Evolutionary conservation across 2,113 vertebrate genomes (phyloP).

Genomic region (Gorsachius goisagi): DNA sequence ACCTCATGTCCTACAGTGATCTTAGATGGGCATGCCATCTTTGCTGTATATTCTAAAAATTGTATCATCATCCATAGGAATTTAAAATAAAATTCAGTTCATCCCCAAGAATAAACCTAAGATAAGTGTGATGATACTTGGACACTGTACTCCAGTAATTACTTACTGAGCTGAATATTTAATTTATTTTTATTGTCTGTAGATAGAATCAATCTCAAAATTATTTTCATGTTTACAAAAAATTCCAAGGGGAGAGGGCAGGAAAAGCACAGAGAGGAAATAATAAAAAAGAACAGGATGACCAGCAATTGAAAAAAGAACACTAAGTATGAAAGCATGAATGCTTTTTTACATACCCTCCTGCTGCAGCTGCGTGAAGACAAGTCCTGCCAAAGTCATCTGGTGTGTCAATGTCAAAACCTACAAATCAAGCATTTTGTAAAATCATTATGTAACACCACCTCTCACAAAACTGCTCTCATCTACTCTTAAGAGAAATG

Average conservation of each 20-base stretch:
- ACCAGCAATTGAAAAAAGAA: background rate
- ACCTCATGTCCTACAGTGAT: background rate
- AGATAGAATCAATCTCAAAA: background rate
- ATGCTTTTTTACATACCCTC: slow-evolving; percentile 84
- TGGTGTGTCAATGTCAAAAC: slow-evolving; percentile 96
- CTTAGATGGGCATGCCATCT: background rate
- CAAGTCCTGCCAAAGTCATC: slow-evolving; percentile 98
- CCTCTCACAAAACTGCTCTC: background rate
- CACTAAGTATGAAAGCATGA: background rate
- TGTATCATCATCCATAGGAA: background rate
- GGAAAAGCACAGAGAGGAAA: background rate
- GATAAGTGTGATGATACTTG: background rate
- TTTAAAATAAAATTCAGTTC: background rate
- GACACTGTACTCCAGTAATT: background rate
- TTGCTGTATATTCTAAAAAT: background rate
- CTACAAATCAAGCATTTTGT: slow-evolving; percentile 70
- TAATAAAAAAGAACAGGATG: background rate
- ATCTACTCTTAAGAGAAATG: background rate
- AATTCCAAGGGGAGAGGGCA: background rate
- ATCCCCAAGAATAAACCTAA: background rate
- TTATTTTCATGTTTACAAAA: background rate
- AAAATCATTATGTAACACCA: slow-evolving; percentile 3
- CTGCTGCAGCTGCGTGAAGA: slow-evolving; percentile 98
- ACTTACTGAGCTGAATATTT: background rate
- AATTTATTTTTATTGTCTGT: background rate